These are phyloP conservation scores for Pholis gunnellus DNA, from an alignment of 2,113 vertebrate genomes.

Conservation along the genomic window DNA sequence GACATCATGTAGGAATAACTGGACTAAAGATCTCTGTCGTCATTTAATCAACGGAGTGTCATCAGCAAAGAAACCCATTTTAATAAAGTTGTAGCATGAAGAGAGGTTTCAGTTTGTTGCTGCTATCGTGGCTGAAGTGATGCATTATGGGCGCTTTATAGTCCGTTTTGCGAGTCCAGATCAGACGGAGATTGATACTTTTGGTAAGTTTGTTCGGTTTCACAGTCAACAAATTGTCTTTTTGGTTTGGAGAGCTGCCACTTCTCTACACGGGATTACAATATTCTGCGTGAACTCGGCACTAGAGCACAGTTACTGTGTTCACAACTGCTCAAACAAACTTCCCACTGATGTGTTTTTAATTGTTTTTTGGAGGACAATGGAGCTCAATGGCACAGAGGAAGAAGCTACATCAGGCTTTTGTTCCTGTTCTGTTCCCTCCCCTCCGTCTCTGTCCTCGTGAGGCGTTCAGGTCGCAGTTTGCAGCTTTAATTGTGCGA, in stretches of 20 bases:
- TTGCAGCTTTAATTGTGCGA: conserved; percentile 13
- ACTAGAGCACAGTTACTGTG: not conserved
- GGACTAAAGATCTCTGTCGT: not conserved
- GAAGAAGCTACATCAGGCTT: not conserved
- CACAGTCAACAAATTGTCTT: not conserved
- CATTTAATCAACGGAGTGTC: not conserved
- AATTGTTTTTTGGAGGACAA: not conserved
- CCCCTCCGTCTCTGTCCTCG: not conserved
- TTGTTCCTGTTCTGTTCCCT: not conserved
- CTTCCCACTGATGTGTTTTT: not conserved
- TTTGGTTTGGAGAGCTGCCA: too few relatives aligned
- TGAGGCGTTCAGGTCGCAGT: conserved; percentile 1
- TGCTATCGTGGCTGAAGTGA: too few relatives aligned
- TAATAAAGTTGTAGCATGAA: not conserved
- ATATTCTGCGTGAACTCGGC: not conserved
- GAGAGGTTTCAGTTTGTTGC: not conserved
- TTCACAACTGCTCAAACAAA: not conserved
- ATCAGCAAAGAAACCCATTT: not conserved
- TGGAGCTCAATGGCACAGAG: too few relatives aligned
- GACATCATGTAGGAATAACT: not conserved
- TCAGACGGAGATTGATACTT: too few relatives aligned
- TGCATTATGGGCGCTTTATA: not conserved
- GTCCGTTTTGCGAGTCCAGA: too few relatives aligned
- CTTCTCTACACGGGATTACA: not conserved
- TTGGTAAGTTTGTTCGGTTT: not conserved